A percentile compares a stretch with the other conserved stretches of the same genome.
Conservation (phyloP, 2,797 vertebrate species). For the Phaenicophaeus curvirostris region DNA sequence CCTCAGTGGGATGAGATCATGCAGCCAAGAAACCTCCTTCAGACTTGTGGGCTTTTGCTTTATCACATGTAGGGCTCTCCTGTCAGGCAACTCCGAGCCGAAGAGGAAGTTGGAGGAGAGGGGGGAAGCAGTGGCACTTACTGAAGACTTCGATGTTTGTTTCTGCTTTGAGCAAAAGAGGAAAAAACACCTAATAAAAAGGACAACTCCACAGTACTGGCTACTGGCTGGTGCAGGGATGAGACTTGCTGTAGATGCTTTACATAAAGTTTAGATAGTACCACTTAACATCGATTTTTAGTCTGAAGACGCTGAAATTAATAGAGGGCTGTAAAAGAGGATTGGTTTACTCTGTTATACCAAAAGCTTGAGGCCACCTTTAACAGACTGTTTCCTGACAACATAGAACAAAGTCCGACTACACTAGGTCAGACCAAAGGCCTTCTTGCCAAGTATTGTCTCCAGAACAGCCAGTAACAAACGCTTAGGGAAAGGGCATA, state of each 20-base stretch:
- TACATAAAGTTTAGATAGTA: neutral
- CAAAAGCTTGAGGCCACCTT: neutral
- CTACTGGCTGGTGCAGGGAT: neutral
- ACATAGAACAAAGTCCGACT: neutral
- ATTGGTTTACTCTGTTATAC: neutral
- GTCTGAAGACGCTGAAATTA: neutral
- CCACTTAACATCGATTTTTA: neutral
- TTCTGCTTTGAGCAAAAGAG: slow-evolving; percentile 68
- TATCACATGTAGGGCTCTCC: slow-evolving; percentile 43
- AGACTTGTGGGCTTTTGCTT: slow-evolving; percentile 23
- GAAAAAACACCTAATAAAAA: slow-evolving; percentile 70
- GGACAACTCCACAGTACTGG: neutral
- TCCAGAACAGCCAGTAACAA: neutral
- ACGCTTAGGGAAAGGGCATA: neutral
- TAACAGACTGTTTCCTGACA: neutral
- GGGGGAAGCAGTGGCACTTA: slow-evolving; percentile 73
- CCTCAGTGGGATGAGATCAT: slow-evolving; percentile 48
- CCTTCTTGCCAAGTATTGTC: slow-evolving; percentile 14
- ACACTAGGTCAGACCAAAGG: neutral
- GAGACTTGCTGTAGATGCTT: neutral
- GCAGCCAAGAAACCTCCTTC: slow-evolving; percentile 68
- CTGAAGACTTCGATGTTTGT: slow-evolving; percentile 58
- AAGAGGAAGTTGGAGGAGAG: slow-evolving; percentile 69
- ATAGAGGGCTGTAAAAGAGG: neutral
- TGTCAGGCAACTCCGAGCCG: slow-evolving; percentile 58